Percentiles rank a stretch among this genome's conserved stretches.
phyloP scores from a whole-genome alignment of 2,888 invertebrate genomes.

The Drosophila austrosaltans region DNA sequence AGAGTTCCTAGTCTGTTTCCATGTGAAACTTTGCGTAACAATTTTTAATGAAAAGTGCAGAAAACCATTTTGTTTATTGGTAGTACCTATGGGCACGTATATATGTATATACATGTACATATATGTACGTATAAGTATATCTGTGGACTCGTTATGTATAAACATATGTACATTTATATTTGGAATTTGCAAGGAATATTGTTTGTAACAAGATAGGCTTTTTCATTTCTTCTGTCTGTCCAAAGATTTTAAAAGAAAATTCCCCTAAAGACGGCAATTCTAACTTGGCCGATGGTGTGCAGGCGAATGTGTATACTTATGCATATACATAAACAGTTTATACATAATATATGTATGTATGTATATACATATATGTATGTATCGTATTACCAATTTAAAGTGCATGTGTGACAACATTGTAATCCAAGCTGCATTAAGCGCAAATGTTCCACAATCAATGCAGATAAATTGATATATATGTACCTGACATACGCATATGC shows the following conservation, averaged over 20 bases:
- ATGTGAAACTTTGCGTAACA: slow-evolving; percentile 47
- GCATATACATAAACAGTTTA: background rate
- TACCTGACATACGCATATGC: background rate
- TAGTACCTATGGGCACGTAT: background rate
- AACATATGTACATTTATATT: background rate
- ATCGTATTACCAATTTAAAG: slow-evolving; percentile 1
- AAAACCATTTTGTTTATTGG: slow-evolving; percentile 36
- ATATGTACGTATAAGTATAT: background rate
- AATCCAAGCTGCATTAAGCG: background rate
- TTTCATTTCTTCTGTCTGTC: background rate
- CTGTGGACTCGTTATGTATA: background rate
- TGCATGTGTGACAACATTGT: background rate
- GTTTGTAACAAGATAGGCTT: slow-evolving; percentile 32
- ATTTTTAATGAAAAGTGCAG: slow-evolving; percentile 40
- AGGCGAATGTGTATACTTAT: background rate
- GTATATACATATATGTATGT: background rate
- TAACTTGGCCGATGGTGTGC: background rate
- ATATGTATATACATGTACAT: background rate
- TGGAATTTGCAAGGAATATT: slow-evolving; percentile 28
- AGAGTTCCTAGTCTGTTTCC: background rate
- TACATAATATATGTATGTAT: background rate
- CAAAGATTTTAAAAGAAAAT: background rate
- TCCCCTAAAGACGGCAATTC: background rate
- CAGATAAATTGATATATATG: background rate
- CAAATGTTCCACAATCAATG: slow-evolving; percentile 3